Conservation (phyloP, 1,140 invertebrate genomes). For the Aphaenogaster rudis region DNA sequence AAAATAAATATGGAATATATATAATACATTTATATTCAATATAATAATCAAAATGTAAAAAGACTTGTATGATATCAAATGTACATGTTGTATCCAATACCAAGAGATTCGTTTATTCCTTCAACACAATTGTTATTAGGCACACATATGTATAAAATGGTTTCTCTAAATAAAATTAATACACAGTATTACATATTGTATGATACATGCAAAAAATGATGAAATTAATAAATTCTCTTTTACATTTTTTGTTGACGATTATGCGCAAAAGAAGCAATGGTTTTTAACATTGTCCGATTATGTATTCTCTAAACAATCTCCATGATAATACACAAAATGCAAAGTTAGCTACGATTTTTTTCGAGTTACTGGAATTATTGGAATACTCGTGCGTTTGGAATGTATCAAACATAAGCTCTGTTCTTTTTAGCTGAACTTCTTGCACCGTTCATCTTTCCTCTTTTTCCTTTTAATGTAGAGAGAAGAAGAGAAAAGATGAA, state of each 20-base stretch:
- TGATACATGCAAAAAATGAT: background rate
- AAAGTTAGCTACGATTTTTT: background rate
- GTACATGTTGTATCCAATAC: background rate
- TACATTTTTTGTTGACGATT: background rate
- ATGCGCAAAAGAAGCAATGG: background rate
- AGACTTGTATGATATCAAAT: background rate
- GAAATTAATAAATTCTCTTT: background rate
- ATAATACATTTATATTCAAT: background rate
- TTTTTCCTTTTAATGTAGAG: too few relatives aligned
- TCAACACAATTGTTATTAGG: background rate
- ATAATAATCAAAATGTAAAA: background rate
- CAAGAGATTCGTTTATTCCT: background rate
- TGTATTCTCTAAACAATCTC: background rate
- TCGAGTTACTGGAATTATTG: background rate
- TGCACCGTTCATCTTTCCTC: too few relatives aligned
- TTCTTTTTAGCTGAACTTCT: too few relatives aligned
- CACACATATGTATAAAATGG: background rate
- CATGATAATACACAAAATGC: background rate
- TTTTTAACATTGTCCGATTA: background rate
- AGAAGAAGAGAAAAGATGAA: too few relatives aligned
- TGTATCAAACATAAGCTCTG: too few relatives aligned
- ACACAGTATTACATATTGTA: background rate
- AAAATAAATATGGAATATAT: slow-evolving; percentile 5
- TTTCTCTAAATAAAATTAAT: background rate
- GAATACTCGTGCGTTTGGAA: background rate